Percentiles rank a stretch among this genome's conserved stretches.
phyloP scores from a whole-genome alignment of 2,113 vertebrate species.

The Thamnophis sirtalis region DNA sequence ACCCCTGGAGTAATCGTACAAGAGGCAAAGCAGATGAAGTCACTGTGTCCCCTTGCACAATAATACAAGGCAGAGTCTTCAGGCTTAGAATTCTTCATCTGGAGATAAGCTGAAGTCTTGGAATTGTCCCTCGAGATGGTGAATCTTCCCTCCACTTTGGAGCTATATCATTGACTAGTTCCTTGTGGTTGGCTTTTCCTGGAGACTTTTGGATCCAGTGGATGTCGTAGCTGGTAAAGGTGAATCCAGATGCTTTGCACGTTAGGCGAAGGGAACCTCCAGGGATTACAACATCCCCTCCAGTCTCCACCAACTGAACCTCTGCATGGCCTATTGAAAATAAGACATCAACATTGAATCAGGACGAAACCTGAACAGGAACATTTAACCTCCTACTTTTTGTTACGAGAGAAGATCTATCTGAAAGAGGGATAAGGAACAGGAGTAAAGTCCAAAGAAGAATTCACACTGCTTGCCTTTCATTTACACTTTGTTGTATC shows the following conservation, averaged over 20 bases:
- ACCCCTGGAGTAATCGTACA: too few species aligned
- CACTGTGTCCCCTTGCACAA: too few species aligned
- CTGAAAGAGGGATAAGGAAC: not conserved
- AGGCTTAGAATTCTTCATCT: not conserved
- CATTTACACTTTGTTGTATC: fast-evolving
- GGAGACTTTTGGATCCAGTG: not conserved
- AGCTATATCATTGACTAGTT: too few species aligned
- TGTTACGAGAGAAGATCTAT: not conserved
- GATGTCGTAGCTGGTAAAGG: not conserved
- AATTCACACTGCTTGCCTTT: too few species aligned
- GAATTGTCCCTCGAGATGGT: not conserved
- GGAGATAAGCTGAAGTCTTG: not conserved
- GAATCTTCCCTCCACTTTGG: not conserved
- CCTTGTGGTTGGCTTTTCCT: not conserved
- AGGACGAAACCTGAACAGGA: not conserved
- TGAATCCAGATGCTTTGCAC: not conserved
- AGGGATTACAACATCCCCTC: not conserved
- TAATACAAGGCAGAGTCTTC: not conserved
- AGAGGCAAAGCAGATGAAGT: too few species aligned
- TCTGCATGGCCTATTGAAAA: not conserved
- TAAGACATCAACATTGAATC: not conserved
- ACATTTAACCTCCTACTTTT: not conserved
- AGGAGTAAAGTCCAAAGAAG: not conserved
- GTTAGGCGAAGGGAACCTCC: not conserved
- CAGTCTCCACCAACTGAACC: not conserved